These are phyloP conservation scores for Sardinella longiceps DNA, from an alignment of 2,797 vertebrate species.

Conservation along the genomic window DNA sequence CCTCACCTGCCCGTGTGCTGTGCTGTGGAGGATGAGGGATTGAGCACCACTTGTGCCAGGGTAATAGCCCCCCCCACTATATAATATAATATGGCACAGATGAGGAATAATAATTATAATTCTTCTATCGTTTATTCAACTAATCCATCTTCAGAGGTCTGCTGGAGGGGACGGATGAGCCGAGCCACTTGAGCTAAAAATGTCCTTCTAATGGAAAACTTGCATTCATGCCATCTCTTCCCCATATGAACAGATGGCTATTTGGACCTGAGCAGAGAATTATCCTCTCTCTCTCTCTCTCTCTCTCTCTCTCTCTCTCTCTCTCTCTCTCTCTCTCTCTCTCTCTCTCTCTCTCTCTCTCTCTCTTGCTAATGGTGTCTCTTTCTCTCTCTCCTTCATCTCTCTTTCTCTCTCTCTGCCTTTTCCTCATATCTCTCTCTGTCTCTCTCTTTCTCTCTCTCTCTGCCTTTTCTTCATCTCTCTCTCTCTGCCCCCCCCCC, in stretches of 20 bases:
- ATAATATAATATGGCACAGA: not conserved
- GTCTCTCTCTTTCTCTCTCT: constrained; percentile 44
- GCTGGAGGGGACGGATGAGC: not conserved
- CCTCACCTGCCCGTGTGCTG: not conserved
- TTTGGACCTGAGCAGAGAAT: constrained; percentile 48
- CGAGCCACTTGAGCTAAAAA: not conserved
- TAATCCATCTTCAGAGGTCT: not conserved
- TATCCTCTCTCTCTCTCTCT: constrained; percentile 51
- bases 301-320: constrained; percentile 38
- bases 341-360: not conserved
- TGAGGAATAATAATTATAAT: not conserved
- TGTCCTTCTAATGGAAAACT: not conserved
- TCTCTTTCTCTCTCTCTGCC: not conserved
- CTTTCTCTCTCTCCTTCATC: not conserved
- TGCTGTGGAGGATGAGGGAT: not conserved
- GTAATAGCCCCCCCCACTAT: no score
- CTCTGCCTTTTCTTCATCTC: not conserved
- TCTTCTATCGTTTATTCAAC: not conserved
- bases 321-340: not conserved
- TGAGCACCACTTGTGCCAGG: not conserved
- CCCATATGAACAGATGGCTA: constrained; percentile 40
- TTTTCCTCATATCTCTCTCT: not conserved
- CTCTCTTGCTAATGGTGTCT: not conserved
- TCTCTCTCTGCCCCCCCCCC: not conserved
- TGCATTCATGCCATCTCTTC: constrained; percentile 31